Percentiles rank a stretch among this genome's conserved stretches.
Conservation (phyloP, 2,888 invertebrate genomes). For the Melieria crassipennis region DNA sequence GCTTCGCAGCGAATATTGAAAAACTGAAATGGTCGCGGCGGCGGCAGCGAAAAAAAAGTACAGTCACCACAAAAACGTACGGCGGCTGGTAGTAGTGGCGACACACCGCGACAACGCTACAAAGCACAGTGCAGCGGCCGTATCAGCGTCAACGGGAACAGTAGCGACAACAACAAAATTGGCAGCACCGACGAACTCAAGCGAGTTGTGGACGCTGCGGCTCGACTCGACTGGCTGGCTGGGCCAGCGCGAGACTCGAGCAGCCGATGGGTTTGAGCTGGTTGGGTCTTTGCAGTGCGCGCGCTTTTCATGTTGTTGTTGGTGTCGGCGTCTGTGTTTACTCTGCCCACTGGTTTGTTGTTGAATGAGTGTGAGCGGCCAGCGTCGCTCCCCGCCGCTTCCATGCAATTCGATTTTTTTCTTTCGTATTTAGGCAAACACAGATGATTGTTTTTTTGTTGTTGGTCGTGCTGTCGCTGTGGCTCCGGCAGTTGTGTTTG, state of each 20-base stretch:
- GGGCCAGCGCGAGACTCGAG: no score
- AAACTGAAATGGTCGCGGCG: slow-evolving; percentile 17
- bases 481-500: no score
- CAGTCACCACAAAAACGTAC: slow-evolving; percentile 63
- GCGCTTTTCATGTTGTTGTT: no score
- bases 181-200: background rate
- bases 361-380: background rate
- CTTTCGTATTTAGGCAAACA: background rate
- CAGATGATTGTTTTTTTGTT: slow-evolving; percentile 18
- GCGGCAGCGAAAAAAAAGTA: slow-evolving; percentile 58
- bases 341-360: no score
- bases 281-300: no score
- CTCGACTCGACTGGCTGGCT: no score
- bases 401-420: background rate
- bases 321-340: no score
- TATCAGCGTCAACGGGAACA: background rate
- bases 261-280: no score
- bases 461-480: slow-evolving; percentile 6
- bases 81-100: slow-evolving; percentile 40
- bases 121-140: slow-evolving; percentile 1
- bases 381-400: background rate
- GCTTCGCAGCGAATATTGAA: slow-evolving; percentile 38
- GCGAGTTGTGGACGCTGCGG: no score
- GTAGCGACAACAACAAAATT: slow-evolving; percentile 6
- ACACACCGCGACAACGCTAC: background rate